Evolutionary conservation across 2,888 invertebrate genomes (phyloP), one percentile per base, ranked within the genome.

Genomic region (Pomacea canaliculata): DNA sequence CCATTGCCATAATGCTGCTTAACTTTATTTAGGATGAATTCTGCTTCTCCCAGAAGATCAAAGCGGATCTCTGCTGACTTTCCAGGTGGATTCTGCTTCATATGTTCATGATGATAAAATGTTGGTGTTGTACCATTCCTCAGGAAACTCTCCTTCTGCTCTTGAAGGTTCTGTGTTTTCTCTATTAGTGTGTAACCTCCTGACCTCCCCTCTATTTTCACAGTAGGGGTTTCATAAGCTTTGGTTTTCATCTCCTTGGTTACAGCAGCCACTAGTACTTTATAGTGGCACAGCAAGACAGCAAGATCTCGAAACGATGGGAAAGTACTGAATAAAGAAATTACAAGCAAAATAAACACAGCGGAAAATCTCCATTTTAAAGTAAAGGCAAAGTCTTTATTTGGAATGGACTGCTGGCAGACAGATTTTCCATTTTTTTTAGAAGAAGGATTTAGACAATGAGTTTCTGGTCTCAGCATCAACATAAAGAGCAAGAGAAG

Each of bases 71-170:
- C 84, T 16, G 85, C 86, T 23, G 82, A 82, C 27, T 85, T 80
- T 56, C 86, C 85, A 19, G 81, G 80, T 46, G 85, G 83, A 10
- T 87, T 76, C 74, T 85, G 82, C 66, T 85, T 83, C 19, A 86
- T 75, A 72, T 84, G 37, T 27, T 51, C 82, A 59, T 83, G 51
- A 56, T 56, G 51, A 49, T 80, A 79, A 80, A 89, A 89, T 51
- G 86, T 81, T 12, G 89, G 89, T 9, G 85, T 81, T 71, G 85
- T 85, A 1, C 89, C 89, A 73, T 79, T 83, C n/a, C 80, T 81
- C 9, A 90, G 81, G 79, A 90, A 90, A 16, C 83, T 82, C 73
- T 87, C 85, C 73, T 89, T 89, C 77, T 89, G 87, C 76, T 89
- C 87, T 51, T 86, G 84, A 9, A 88, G 79, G 79, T 89, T 89